Percentiles rank a stretch among this genome's conserved stretches.
Evolutionary conservation across 1,140 invertebrate species (phyloP).

Genomic region (Bradynema listronoti): DNA sequence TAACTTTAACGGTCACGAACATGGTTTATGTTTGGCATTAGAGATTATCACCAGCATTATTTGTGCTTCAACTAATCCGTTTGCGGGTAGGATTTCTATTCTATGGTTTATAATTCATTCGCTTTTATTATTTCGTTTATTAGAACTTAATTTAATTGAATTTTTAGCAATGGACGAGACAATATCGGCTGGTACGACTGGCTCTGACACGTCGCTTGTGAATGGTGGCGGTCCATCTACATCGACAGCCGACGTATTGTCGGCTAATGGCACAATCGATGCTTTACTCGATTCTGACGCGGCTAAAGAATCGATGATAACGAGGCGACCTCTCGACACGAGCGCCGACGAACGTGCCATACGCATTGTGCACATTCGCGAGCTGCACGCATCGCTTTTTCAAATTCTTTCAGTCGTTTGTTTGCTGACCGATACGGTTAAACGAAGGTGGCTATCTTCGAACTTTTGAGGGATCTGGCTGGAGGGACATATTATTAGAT

Average conservation of each 20-base stretch:
- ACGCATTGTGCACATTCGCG: constrained; percentile 37
- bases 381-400: constrained; percentile 37
- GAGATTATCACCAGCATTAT: constrained; percentile 27
- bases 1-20: constrained; percentile 23
- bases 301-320: no score
- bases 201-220: no score
- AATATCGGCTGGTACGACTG: no score
- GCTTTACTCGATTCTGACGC: no score
- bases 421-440: constrained; percentile 32
- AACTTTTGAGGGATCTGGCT: not conserved
- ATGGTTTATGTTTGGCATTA: constrained; percentile 30
- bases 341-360: constrained; percentile 30
- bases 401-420: constrained; percentile 35
- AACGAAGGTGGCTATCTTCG: constrained; percentile 15
- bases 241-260: no score
- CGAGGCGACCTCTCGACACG: not conserved
- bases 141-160: no score
- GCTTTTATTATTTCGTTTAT: not conserved
- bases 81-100: constrained; percentile 1
- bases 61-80: constrained; percentile 31
- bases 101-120: not conserved
- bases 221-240: no score
- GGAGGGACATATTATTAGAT: not conserved
- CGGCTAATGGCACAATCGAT: no score
- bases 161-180: no score